Base-by-base conservation (phyloP, 2,888 invertebrate genomes). In the Sesia bembeciformis region DNA sequence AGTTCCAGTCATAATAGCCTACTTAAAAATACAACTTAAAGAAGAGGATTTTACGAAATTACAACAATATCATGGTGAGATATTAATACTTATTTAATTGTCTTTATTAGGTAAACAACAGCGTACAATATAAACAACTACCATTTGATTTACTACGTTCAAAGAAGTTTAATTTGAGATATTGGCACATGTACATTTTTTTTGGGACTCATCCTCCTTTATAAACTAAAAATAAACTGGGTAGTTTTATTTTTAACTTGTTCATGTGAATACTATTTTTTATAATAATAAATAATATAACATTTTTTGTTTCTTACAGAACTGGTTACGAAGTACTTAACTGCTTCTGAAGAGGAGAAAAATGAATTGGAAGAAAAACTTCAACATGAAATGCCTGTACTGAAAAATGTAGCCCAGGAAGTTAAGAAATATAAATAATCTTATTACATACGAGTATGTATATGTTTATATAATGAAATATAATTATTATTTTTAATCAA, bases 1-100 rank as follows among this genome's bases (percentile, higher is more conserved):
- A 84, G 97, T 99, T 6, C 94, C 97, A 0, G 90, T 93, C 23
- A 92, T 98, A 62, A 90, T 98, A 51, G 74, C 90, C 1, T 95
- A 92, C 76, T 90, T 98, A 53, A 93, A 94, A 61, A 87, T 91
- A 39, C 92, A 93, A 64, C 78, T 98, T 53, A 91, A 91, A 58
- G 87, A 90, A 39, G 93, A 94, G 4, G 92, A 94, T 56, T 91
- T 91, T 71, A 76, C 90, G 1, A 82, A 91, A 55, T 87, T 98
- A 1, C 91, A 92, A 51, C 84, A 90, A 53, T 96, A 94, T 80
- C 95, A 97, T 89, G 97, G 97, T 97, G 84, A 78, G 84, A 39
- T 43, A 43, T 53, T 43, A 49, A 50, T 50, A 50, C 23, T 50
- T 50, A 50, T 50, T 50, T 43, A 43, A 42, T 39, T 53, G 3